Conservation (phyloP, 2,113 vertebrate species). For the Urocynchramus pylzowi region DNA sequence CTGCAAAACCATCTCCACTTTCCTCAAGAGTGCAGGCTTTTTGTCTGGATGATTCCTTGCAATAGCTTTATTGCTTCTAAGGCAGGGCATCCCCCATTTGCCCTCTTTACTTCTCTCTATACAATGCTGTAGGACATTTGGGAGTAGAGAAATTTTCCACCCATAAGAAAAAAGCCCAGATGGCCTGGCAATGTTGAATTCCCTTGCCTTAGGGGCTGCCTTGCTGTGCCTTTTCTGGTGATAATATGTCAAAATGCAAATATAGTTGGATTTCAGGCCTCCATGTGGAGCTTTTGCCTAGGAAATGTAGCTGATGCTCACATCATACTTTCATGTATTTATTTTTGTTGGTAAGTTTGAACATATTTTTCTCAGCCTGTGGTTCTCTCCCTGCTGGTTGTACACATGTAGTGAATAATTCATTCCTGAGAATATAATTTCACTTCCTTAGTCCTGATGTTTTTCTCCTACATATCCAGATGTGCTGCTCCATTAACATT, state of each 20-base stretch:
- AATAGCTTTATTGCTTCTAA: not conserved
- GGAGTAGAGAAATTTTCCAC: constrained; percentile 17
- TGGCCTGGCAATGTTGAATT: constrained; percentile 29
- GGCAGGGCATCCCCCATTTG: not conserved
- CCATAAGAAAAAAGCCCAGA: constrained; percentile 12
- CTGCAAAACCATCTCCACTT: not conserved
- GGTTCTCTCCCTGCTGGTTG: constrained; percentile 43
- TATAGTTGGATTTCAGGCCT: constrained; percentile 32
- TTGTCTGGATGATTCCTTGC: not conserved
- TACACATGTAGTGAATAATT: constrained; percentile 42
- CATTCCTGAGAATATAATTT: constrained; percentile 34
- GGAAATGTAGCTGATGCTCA: constrained; percentile 43
- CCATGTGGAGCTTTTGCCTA: constrained; percentile 45
- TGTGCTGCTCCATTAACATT: not conserved
- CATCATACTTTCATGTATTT: constrained; percentile 53
- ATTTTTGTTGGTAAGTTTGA: constrained; percentile 53
- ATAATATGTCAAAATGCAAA: constrained; percentile 62
- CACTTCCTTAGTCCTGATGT: not conserved
- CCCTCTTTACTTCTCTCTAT: not conserved
- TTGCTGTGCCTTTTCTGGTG: constrained; percentile 44
- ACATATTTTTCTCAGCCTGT: constrained; percentile 49
- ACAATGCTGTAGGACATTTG: not conserved
- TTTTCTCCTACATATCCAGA: constrained; percentile 23
- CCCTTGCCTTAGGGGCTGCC: constrained; percentile 3
- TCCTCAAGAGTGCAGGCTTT: not conserved